Base-by-base conservation (phyloP, 2,888 invertebrate genomes). In the Macrophya alboannulata region DNA sequence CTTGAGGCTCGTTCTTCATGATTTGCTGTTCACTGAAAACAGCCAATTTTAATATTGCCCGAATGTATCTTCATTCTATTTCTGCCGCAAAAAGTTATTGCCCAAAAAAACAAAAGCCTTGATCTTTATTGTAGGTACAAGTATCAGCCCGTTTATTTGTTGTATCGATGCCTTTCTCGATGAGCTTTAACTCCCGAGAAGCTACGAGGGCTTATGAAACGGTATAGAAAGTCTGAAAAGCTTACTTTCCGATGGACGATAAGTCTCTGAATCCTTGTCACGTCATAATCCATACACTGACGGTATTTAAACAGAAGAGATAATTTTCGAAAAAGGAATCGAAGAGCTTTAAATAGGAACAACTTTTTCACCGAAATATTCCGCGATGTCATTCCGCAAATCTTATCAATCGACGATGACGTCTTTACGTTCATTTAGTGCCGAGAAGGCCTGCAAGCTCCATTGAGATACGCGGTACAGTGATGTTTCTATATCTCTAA, bases 401-500 rank as follows among this genome's bases (percentile, higher is more conserved):
- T 45, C 45, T 74, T 74, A 74, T 74, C 45, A 74, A 74, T 74
- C 45, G 72, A 74, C 45, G 45, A 74, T 74, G 62, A 45, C 15
- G 2, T 45, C 6, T 74, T 40, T 17, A 74, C 43, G 72, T 74
- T 74, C 72, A 45, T 74, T 45, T 74, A 55, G 55, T 51, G 12
- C n/a, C 8, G n/a, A 55, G 8, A n/a, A n/a, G 55, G 55, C 55
- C 3, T 4, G 31, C 45, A n/a, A 43, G 21, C 21, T n/a, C 81
- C 62, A 62, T 21, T 40, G 45, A 71, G 83, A 83, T 62, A 43
- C 59, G 43, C 21, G 59, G 65, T 62, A 62, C 81, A 81, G 31
- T 83, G 25, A 83, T 71, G 83, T 83, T 71, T 83, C 83, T 83
- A 48, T 68, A 83, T 68, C 65, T 83, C 68, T 45, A 9, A 48